Base-by-base conservation (phyloP, 2,888 invertebrate genomes). In the Orgyia antiqua region DNA sequence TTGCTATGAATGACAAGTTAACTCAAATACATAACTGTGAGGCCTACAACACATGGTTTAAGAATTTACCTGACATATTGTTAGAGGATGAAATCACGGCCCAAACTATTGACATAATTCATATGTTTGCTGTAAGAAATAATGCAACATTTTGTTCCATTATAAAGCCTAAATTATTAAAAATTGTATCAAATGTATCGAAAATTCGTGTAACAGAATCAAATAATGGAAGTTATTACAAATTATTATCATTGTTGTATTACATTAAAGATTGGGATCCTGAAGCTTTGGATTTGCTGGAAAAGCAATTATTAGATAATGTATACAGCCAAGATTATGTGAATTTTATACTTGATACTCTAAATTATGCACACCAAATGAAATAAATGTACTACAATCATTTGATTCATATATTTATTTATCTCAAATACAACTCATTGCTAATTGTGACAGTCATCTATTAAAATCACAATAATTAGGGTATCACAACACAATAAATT, bases 61-160 rank as follows among this genome's bases (percentile, higher is more conserved):
- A 68, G 33, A 80, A 80, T 33, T 60, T 91, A 40, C 90, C 91
- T 0, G 79, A 88, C 39, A 77, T 90, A 36, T 67, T 92, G 27
- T 70, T 88, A 36, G 69, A 80, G n/a, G 58, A 76, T 21, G 73
- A 63, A 27, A 47, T 92, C 4, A 82, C 83, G 20, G 60, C 75
- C 21, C 72, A 87, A 46, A 87, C 88, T 2, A 59, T 91, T n/a
- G 58, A 88, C 32, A 88, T 88, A 4, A 71, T 92, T 39, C 84
- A 88, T 9, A 79, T 84, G 40, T 86, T 92, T 58, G 89, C 89
- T 10, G 86, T 88, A 28, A 84, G 87, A 30, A 87, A 82, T 41
- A 89, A 88, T 52, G 37, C 33, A 9, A 62, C 69, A 7, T 90
- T 91, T 39, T 79, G 89, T 44, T 41, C 60, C 4, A 74, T 87